Evolutionary conservation across 2,113 vertebrate genomes (phyloP).

Genomic region (Rallus limicola): DNA sequence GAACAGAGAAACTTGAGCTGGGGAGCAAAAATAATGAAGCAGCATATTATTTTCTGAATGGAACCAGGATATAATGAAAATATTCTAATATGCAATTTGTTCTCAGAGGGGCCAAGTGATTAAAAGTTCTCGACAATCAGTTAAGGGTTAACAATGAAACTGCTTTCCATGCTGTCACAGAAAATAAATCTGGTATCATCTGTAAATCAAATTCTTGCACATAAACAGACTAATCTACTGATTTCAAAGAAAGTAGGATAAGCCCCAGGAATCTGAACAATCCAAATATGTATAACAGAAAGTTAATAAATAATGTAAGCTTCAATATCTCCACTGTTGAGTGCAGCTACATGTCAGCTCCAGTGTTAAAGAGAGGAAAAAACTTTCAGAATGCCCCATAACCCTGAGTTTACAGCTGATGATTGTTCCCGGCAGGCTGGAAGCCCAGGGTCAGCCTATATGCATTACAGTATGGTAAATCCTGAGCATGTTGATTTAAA

Average conservation of each 20-base stretch:
- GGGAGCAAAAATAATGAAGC: neutral
- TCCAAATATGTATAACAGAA: neutral
- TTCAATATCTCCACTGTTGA: neutral
- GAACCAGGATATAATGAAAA: neutral
- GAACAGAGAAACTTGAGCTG: neutral
- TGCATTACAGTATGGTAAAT: neutral
- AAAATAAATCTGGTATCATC: neutral
- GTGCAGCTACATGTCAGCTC: neutral
- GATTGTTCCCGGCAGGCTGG: neutral
- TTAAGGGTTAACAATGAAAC: neutral
- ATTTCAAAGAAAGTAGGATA: neutral
- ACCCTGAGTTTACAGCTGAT: rapidly evolving
- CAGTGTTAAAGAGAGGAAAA: neutral
- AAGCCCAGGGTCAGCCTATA: neutral
- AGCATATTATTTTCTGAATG: neutral
- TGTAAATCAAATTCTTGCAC: neutral
- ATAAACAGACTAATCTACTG: neutral
- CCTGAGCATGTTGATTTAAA: neutral
- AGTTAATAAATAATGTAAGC: neutral
- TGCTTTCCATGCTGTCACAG: neutral
- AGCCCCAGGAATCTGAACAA: neutral
- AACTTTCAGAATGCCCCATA: neutral
- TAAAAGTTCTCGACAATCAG: neutral
- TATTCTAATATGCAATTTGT: neutral
- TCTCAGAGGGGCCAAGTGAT: neutral